These are phyloP conservation scores for Antennarius striatus DNA, from an alignment of 2,113 vertebrate species.

Conservation along the genomic window DNA sequence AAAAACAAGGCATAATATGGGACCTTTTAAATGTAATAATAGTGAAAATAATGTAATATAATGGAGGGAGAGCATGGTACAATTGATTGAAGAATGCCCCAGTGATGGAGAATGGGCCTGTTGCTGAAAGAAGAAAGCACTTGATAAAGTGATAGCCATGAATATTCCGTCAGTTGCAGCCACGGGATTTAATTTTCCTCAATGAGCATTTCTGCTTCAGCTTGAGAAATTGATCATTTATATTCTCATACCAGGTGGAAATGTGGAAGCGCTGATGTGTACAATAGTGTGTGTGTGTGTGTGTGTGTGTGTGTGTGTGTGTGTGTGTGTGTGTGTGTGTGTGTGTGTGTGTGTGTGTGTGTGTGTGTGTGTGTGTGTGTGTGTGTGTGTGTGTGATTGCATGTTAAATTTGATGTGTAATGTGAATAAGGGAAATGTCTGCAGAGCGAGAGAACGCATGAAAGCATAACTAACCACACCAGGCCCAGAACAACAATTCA, in stretches of 20 bases:
- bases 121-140: slow-evolving; percentile 65
- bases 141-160: slow-evolving; percentile 72
- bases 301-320: slow-evolving; percentile 9
- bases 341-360: slow-evolving; percentile 8
- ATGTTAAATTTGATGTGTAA: neutral
- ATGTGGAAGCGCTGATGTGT: slow-evolving; percentile 37
- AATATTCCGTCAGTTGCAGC: slow-evolving; percentile 75
- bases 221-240: slow-evolving; percentile 75
- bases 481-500: slow-evolving; percentile 50
- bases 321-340: slow-evolving; percentile 16
- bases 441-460: slow-evolving; percentile 24
- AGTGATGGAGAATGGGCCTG: slow-evolving; percentile 71
- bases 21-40: too few species aligned
- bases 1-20: too few species aligned
- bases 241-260: slow-evolving; percentile 68
- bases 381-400: slow-evolving; percentile 9
- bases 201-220: slow-evolving; percentile 69
- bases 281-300: slow-evolving; percentile 2
- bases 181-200: slow-evolving; percentile 77
- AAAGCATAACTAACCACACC: slow-evolving; percentile 59
- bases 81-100: slow-evolving; percentile 66
- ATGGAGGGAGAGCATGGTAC: slow-evolving; percentile 29
- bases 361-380: slow-evolving; percentile 10
- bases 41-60: neutral
- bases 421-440: neutral